phyloP scores from a whole-genome alignment of 2,888 invertebrate genomes.

The Spodoptera picta region DNA sequence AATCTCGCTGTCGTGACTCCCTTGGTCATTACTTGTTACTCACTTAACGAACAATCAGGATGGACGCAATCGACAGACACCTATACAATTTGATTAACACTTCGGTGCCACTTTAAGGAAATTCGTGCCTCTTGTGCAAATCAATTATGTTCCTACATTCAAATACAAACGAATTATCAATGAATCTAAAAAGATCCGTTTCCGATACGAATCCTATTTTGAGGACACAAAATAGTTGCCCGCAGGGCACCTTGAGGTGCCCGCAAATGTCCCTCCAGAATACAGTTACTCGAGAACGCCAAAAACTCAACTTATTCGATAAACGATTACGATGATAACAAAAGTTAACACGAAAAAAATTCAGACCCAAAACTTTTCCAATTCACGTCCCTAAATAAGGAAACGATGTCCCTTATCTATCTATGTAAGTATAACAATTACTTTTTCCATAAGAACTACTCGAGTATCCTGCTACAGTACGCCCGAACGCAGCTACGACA shows the following conservation, averaged over 20 bases:
- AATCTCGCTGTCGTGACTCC: conserved; percentile 56
- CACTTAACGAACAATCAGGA: conserved; percentile 61
- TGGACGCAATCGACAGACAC: conserved; percentile 47
- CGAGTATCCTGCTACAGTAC: not conserved
- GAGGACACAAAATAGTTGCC: not conserved
- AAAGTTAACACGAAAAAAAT: conserved; percentile 26
- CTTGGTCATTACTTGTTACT: conserved; percentile 57
- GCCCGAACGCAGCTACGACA: conserved; percentile 21
- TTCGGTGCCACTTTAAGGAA: conserved; percentile 55
- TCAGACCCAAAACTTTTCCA: conserved; percentile 53
- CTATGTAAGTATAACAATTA: conserved; percentile 4
- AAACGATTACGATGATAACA: conserved; percentile 25
- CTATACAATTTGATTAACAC: conserved; percentile 64
- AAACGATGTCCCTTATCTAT: conserved; percentile 18
- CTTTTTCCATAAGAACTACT: conserved; percentile 12
- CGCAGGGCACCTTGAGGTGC: too few relatives aligned
- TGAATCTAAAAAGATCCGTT: too few relatives aligned
- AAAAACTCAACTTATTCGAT: conserved; percentile 21
- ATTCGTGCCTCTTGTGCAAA: conserved; percentile 46
- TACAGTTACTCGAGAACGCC: not conserved
- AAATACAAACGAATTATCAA: too few relatives aligned
- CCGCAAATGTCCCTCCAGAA: not conserved
- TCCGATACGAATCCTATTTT: too few relatives aligned
- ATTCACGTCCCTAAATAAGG: conserved; percentile 40
- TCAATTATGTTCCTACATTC: conserved; percentile 36